A percentile compares a stretch with the other conserved stretches of the same genome.
These are phyloP conservation scores for Pseudopipra pipra DNA, from an alignment of 2,113 vertebrate genomes.

Conservation along the genomic window DNA sequence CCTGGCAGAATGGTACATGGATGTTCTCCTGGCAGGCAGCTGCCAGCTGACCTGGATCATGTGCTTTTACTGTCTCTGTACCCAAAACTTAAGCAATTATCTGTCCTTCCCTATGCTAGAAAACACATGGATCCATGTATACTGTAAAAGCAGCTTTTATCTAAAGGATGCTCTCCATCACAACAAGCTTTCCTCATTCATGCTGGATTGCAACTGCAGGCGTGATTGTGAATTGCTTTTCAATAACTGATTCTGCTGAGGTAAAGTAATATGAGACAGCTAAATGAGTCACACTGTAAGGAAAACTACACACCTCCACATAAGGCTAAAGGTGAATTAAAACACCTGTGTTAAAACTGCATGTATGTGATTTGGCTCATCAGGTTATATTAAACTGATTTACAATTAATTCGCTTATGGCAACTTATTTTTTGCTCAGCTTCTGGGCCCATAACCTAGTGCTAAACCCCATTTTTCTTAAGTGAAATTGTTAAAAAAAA, in stretches of 20 bases:
- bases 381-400: neutral
- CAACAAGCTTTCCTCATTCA: neutral
- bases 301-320: neutral
- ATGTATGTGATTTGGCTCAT: neutral
- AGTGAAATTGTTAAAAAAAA: neutral
- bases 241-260: neutral
- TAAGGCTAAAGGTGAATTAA: neutral
- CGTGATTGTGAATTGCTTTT: neutral
- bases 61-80: neutral
- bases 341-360: neutral
- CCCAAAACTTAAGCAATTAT: neutral
- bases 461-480: neutral
- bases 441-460: neutral
- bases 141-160: neutral
- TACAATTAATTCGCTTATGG: neutral
- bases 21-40: neutral
- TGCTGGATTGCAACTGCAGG: rapidly evolving
- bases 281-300: neutral
- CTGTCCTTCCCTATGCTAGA: neutral
- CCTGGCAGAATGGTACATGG: neutral
- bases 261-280: neutral
- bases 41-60: neutral
- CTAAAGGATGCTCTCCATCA: neutral
- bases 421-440: neutral
- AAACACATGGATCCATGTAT: neutral